phyloP scores from a whole-genome alignment of 2,888 invertebrate genomes.

The Coelopa pilipes region DNA sequence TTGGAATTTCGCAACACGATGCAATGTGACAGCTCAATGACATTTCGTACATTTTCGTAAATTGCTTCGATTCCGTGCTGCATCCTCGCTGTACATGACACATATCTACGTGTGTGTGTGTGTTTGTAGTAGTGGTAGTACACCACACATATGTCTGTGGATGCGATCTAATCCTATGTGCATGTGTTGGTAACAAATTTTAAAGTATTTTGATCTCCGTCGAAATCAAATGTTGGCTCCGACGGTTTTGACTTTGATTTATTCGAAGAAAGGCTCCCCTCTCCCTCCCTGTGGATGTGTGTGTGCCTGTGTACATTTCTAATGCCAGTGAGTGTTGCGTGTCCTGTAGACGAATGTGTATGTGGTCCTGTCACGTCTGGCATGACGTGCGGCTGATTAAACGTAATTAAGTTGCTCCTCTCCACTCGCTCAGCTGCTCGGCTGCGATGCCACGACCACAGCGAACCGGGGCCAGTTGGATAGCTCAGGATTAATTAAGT shows the following conservation, averaged over 20 bases:
- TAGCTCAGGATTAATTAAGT: constrained; percentile 25
- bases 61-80: constrained; percentile 58
- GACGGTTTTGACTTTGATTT: constrained; percentile 40
- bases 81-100: constrained; percentile 7
- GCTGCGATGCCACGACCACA: neutral
- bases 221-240: constrained; percentile 32
- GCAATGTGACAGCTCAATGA: constrained; percentile 63
- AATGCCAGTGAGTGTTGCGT: no score
- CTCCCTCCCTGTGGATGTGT: constrained; percentile 11
- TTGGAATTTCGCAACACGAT: constrained; percentile 45
- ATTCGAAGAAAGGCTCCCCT: constrained; percentile 43
- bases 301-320: neutral
- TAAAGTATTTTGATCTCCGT: constrained; percentile 38
- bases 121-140: neutral
- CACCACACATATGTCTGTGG: constrained; percentile 1
- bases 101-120: constrained; percentile 12
- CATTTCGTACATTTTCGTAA: constrained; percentile 63
- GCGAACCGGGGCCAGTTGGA: constrained; percentile 17
- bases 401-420: constrained; percentile 39
- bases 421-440: no score
- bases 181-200: constrained; percentile 34
- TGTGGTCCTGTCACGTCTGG: constrained; percentile 26
- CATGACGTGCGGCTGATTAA: constrained; percentile 39
- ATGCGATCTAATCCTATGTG: constrained; percentile 1
- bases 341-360: neutral